phyloP scores from a whole-genome alignment of 2,797 vertebrate species.

The Phyllotis vaccarum region DNA sequence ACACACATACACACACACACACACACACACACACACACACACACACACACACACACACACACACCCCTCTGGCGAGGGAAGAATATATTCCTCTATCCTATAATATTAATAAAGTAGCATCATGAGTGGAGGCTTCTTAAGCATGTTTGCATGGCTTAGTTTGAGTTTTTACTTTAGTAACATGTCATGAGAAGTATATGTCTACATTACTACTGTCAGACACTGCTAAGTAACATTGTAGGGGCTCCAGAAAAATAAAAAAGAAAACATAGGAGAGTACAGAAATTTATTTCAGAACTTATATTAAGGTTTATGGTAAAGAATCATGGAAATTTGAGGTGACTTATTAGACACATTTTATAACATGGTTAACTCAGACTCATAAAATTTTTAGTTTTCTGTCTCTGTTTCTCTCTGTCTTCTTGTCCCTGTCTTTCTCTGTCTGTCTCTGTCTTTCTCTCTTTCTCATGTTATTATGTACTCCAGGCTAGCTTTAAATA shows the following conservation, averaged over 20 bases:
- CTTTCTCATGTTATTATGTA: not conserved
- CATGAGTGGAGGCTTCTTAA: not conserved
- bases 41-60: not conserved
- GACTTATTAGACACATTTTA: not conserved
- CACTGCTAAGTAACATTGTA: not conserved
- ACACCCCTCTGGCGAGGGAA: not conserved
- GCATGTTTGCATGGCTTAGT: not conserved
- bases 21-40: not conserved
- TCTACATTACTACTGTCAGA: not conserved
- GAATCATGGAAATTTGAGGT: not conserved
- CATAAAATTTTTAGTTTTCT: not conserved
- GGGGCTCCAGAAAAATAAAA: not conserved
- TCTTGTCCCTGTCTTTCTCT: not conserved
- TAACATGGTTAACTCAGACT: not conserved
- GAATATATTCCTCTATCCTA: not conserved
- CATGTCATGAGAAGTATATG: not conserved
- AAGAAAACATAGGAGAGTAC: not conserved
- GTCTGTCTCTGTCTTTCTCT: accelerated
- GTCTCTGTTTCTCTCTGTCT: not conserved
- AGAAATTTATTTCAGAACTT: not conserved
- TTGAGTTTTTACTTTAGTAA: not conserved
- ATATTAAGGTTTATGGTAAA: not conserved
- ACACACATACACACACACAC: not conserved
- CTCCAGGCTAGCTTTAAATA: not conserved
- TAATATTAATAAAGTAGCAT: not conserved